A percentile compares a stretch with the other conserved stretches of the same genome.
Conservation (phyloP, 2,888 invertebrate species). For the Syrista parreyssii region DNA sequence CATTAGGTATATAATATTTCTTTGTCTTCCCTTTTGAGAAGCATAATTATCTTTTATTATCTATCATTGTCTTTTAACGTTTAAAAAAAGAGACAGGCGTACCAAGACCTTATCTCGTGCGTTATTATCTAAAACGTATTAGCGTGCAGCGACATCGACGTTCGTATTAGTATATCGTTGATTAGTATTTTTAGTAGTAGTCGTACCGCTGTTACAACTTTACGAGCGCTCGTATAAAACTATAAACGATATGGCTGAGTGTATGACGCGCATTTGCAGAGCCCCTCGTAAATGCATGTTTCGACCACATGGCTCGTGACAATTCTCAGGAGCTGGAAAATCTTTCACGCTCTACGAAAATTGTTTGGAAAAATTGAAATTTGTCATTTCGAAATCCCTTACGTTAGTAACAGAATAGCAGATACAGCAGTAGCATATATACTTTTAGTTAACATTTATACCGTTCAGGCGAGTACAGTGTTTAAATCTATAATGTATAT, state of each 20-base stretch:
- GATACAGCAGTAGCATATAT: background rate
- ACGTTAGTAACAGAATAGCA: background rate
- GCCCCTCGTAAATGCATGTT: conserved; percentile 34
- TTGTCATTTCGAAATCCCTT: background rate
- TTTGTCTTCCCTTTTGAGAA: background rate
- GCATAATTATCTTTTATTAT: background rate
- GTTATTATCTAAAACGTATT: background rate
- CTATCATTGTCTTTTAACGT: background rate
- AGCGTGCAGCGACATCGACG: background rate
- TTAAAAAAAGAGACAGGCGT: background rate
- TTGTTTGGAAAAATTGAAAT: background rate
- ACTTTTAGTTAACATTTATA: background rate
- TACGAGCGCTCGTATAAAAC: conserved; percentile 10
- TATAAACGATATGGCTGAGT: background rate
- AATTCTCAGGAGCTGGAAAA: conserved; percentile 30
- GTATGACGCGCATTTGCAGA: background rate
- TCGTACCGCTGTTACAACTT: background rate
- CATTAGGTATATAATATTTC: background rate
- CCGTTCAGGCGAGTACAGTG: background rate
- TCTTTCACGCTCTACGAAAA: background rate
- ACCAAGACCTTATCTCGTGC: background rate
- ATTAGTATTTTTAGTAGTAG: background rate
- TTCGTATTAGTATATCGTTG: background rate
- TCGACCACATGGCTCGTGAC: conserved; percentile 35
- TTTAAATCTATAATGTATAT: background rate